phyloP scores from a whole-genome alignment of 2,797 vertebrate species.

The Ispidina lecontei region DNA sequence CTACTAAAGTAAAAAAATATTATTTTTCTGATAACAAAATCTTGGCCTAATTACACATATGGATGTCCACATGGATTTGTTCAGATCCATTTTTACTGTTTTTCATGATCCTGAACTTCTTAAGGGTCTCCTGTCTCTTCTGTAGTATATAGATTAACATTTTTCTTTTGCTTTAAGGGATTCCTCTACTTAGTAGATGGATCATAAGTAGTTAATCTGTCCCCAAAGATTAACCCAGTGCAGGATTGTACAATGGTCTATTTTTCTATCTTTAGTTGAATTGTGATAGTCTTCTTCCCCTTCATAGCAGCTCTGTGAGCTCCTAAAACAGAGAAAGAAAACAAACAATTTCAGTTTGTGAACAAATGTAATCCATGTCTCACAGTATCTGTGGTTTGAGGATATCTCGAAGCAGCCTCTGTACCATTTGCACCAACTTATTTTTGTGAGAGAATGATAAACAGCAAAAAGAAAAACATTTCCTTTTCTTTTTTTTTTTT shows the following conservation, averaged over 20 bases:
- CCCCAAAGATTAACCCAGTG: neutral
- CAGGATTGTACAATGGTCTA: neutral
- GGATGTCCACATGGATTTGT: neutral
- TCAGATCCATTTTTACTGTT: neutral
- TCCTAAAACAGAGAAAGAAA: neutral
- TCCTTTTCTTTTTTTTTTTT: neutral
- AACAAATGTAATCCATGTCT: neutral
- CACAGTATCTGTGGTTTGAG: neutral
- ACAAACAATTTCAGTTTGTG: neutral
- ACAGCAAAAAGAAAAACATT: neutral
- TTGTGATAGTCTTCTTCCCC: neutral
- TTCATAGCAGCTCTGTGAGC: neutral
- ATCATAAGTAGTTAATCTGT: neutral
- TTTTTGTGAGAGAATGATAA: constrained; percentile 4
- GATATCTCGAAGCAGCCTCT: neutral
- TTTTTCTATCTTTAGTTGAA: neutral
- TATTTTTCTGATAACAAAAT: neutral
- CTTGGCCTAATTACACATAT: too few relatives aligned
- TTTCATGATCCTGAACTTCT: neutral
- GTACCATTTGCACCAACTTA: neutral
- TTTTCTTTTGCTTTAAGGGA: neutral
- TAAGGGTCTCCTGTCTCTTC: neutral
- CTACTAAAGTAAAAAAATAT: neutral
- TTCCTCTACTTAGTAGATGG: neutral
- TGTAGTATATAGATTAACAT: neutral